These are phyloP conservation scores for Leptodactylus fuscus DNA, from an alignment of 2,113 vertebrate genomes.

Conservation along the genomic window DNA sequence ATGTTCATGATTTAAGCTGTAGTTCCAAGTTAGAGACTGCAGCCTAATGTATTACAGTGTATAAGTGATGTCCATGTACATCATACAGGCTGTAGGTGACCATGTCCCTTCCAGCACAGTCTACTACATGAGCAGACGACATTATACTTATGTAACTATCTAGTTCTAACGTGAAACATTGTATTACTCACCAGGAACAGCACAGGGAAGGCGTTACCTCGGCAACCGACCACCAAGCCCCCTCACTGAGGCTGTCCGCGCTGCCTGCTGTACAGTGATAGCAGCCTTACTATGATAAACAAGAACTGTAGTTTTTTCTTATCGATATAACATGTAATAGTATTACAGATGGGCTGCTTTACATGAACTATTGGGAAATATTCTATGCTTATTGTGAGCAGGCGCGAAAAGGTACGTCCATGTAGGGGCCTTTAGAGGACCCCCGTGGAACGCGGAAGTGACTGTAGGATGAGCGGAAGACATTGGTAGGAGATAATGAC, in stretches of 20 bases:
- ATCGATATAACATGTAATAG: background rate
- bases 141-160: no score
- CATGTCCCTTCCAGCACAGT: no score
- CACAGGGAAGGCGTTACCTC: background rate
- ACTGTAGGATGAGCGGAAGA: background rate
- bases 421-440: background rate
- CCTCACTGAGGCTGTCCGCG: background rate
- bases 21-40: no score
- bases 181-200: slow-evolving; percentile 7
- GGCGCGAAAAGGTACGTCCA: background rate
- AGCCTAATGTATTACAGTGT: background rate
- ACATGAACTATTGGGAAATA: background rate
- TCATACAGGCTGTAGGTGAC: no score
- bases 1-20: no score
- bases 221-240: background rate
- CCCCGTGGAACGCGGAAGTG: slow-evolving; percentile 26
- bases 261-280: background rate
- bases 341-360: no score
- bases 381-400: background rate
- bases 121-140: background rate
- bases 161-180: background rate
- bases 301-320: background rate
- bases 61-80: no score
- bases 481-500: background rate
- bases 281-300: no score